Evolutionary conservation across 2,888 invertebrate species (phyloP), one percentile per base, ranked within the genome.

Genomic region (Ornithoptera priamus): DNA sequence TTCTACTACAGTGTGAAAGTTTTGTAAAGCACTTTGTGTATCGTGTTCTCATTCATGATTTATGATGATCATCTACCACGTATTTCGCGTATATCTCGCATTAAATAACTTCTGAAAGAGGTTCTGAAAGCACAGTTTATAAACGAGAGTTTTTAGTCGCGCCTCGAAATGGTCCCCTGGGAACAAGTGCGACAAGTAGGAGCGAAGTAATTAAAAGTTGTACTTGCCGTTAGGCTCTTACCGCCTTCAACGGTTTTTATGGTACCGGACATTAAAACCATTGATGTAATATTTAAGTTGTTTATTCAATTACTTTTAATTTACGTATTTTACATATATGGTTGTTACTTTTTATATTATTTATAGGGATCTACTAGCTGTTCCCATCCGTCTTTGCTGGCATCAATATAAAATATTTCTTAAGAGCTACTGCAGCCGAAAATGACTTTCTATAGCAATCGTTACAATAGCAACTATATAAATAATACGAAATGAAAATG

Each of bases 141-240:
- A 86, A 87, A 88, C 82, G 84, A 81, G 84, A 85, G 85, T 88
- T 88, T 87, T 88, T 83, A 85, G 86, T 86, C 85, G 80, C 80
- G 79, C 83, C 82, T 84, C 79, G 86, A 80, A 88, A 85, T 86
- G 84, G 84, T 85, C 83, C 78, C 83, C 82, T 83, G 81, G 82
- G 78, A 86, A 83, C 84, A 81, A 84, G 84, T 84, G 80, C 76
- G 81, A 76, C 77, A 85, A 88, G 85, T 81, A 81, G 83, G 84
- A 78, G 82, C 80, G 81, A 89, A 90, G 87, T 88, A 90, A 90
- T 90, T 90, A 90, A 90, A 90, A 90, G 81, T 90, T 89, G 84
- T 83, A 82, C 79, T 75, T 76, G 75, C 62, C 63, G 50, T 62
- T 61, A 24, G 58, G 60, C 73, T 72, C 73, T 75, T 74, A 71